phyloP scores from a whole-genome alignment of 2,797 vertebrate genomes.

The Telmatherina bonti region DNA sequence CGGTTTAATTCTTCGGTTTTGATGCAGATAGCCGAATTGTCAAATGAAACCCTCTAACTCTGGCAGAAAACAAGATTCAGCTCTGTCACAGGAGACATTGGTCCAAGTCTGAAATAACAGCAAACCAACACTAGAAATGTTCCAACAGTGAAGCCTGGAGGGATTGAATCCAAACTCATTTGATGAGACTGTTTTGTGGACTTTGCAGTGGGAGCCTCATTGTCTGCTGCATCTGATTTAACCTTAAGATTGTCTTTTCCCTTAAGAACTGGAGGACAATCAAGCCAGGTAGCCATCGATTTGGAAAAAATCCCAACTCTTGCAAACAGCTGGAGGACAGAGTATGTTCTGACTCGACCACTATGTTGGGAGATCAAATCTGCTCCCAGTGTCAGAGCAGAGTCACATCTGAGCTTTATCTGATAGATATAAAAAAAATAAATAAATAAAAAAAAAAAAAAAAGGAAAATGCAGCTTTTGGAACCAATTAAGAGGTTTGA shows the following conservation, averaged over 20 bases:
- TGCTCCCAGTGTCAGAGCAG: neutral
- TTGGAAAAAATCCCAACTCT: neutral
- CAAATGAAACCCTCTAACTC: neutral
- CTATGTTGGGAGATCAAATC: constrained; percentile 11
- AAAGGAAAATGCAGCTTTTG: constrained; percentile 15
- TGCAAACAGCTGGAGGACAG: neutral
- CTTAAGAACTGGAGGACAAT: neutral
- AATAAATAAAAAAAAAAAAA: constrained; percentile 1
- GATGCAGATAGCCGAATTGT: neutral
- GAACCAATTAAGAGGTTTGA: constrained; percentile 56
- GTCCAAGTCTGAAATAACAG: neutral
- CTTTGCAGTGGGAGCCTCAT: neutral
- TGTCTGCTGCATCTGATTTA: neutral
- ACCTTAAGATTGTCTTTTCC: neutral
- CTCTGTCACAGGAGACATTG: neutral
- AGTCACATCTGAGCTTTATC: constrained; percentile 21
- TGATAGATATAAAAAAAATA: constrained; percentile 22
- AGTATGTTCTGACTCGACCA: neutral
- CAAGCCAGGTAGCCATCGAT: neutral
- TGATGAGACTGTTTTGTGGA: neutral
- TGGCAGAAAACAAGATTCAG: too few relatives aligned
- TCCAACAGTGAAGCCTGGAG: neutral
- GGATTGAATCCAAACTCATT: neutral
- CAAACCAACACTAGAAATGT: neutral
- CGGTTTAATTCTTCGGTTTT: neutral